Percentiles rank a stretch among this genome's conserved stretches.
Evolutionary conservation across 2,797 vertebrate species (phyloP).

Genomic region (Prunella strophiata): DNA sequence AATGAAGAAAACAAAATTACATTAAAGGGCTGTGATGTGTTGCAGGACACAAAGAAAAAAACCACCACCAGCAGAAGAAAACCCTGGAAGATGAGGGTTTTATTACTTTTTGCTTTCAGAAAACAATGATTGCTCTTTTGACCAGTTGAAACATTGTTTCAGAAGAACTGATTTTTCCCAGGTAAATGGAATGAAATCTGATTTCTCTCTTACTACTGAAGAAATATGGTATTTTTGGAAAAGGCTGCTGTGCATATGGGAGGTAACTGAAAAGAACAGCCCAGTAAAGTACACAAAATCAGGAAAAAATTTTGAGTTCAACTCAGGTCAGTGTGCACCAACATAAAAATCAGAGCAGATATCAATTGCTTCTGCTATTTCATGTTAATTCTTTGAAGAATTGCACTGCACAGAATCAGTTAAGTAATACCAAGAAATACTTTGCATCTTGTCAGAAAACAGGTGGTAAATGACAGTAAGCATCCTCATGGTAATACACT

Average conservation of each 20-base stretch:
- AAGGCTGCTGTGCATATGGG: not conserved
- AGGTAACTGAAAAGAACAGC: not conserved
- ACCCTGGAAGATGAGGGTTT: not conserved
- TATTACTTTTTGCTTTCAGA: not conserved
- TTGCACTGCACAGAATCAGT: not conserved
- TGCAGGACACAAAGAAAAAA: not conserved
- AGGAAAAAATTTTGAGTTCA: not conserved
- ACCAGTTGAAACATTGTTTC: not conserved
- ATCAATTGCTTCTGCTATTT: not conserved
- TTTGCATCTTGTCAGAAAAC: not conserved
- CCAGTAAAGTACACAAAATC: not conserved
- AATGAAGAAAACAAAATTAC: not conserved
- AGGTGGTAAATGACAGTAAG: not conserved
- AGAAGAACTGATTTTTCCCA: not conserved
- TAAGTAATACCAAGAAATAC: not conserved
- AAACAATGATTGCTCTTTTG: not conserved
- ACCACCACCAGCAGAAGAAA: not conserved
- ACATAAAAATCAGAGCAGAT: not conserved
- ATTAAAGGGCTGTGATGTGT: slow-evolving; percentile 31
- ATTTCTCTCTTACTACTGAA: not conserved
- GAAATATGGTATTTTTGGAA: not conserved
- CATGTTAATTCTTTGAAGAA: not conserved
- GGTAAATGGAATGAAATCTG: not conserved
- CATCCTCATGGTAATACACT: not conserved
- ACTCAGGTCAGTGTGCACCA: not conserved